phyloP scores from a whole-genome alignment of 2,888 invertebrate genomes.

The Phytoseiulus persimilis region DNA sequence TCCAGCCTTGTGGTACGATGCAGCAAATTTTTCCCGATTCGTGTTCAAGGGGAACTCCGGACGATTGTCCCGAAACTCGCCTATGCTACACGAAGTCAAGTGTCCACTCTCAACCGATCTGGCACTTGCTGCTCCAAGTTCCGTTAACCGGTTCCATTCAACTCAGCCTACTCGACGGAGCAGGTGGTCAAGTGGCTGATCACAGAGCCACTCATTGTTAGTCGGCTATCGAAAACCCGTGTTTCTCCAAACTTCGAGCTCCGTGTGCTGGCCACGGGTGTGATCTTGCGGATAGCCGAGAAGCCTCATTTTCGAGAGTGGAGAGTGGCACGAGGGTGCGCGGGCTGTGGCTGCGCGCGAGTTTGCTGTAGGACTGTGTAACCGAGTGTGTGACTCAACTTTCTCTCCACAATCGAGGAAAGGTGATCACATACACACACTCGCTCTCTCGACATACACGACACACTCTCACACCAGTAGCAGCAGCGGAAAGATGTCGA shows the following conservation, averaged over 20 bases:
- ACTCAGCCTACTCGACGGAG: background rate
- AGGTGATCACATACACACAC: background rate
- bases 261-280: background rate
- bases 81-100: too few relatives aligned
- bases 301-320: background rate
- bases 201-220: background rate
- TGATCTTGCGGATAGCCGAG: background rate
- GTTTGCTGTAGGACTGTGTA: background rate
- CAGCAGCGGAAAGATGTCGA: background rate
- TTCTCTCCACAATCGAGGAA: background rate
- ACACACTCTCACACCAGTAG: background rate
- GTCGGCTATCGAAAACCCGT: background rate
- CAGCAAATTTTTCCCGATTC: too few relatives aligned
- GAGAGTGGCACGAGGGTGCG: background rate
- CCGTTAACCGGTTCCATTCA: background rate
- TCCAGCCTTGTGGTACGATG: too few relatives aligned
- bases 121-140: background rate
- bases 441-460: too few relatives aligned
- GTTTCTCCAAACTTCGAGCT: background rate
- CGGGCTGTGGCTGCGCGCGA: too few relatives aligned
- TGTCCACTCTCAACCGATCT: too few relatives aligned
- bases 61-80: too few relatives aligned
- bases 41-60: too few relatives aligned
- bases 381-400: conserved; percentile 5
- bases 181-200: background rate